Base-by-base conservation (phyloP, 2,888 invertebrate species). In the Masnerella sp. region DNA sequence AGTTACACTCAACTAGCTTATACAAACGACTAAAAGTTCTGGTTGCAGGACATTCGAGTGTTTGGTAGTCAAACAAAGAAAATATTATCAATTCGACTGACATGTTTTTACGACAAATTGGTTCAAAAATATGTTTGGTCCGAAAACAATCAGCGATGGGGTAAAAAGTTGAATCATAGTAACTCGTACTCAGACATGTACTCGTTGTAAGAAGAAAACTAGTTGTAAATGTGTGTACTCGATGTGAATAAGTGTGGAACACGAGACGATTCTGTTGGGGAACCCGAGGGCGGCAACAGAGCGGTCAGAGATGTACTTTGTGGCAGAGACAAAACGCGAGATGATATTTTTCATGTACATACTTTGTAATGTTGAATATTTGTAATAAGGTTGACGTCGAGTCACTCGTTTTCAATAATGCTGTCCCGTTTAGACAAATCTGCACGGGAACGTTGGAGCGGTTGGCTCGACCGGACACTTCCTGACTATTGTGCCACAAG, bases 261-360 rank as follows among this genome's bases (percentile, higher is more conserved):
- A 84, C 79, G 84, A 84, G 83, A 75, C 78, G 84, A 81, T 79
- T 75, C 77, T 70, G 79, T 79, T 77, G 83, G 82, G 79, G n/a
- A 77, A 85, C 85, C 84, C 84, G 84, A 78, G 80, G 80, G 83
- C 84, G 85, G 85, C 85, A 84, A 80, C 78, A 82, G 84, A 80
- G 85, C 83, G 84, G 82, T 84, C 85, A 85, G 83, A 83, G 83
- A 82, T 80, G 85, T 85, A 85, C 85, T 85, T 85, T 85, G 84
- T 85, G 84, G 85, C 83, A 84, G 83, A 78, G 82, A 81, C 81
- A 76, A 70, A 34, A 17, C 70, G 36, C 34, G 74, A 51, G 47
- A 61, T 38, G 30, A 49, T 56, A 52, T 62, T 69, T 65, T 62
- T 62, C 14, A 38, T 64, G 64, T 64, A 64, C 34, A 64, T 64